Conservation (phyloP, 2,113 vertebrate species). For the Mellivora capensis region DNA sequence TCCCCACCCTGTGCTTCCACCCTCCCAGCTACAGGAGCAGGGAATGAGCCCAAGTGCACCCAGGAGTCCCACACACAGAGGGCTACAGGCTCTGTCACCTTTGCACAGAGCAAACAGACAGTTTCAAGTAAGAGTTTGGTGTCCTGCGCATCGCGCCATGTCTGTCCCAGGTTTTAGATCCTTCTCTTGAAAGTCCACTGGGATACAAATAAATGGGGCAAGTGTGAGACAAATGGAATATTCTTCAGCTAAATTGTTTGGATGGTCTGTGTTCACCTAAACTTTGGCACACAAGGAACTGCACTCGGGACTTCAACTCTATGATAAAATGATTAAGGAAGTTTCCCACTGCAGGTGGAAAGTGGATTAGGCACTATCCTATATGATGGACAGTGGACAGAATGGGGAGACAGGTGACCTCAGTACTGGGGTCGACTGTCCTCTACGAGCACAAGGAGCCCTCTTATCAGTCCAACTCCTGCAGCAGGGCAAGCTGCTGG, state of each 20-base stretch:
- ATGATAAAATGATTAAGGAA: background rate
- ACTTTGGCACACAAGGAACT: background rate
- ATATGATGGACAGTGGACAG: background rate
- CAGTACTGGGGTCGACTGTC: rapidly evolving
- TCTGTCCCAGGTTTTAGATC: background rate
- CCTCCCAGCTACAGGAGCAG: background rate
- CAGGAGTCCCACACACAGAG: background rate
- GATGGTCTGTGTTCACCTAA: background rate
- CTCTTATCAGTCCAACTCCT: background rate
- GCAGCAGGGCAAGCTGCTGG: background rate
- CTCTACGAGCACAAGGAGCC: rapidly evolving
- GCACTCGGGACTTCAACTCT: background rate
- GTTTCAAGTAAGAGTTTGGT: background rate
- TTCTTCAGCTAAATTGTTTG: background rate
- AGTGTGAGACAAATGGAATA: background rate
- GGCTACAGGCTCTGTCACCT: rapidly evolving
- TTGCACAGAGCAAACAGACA: background rate
- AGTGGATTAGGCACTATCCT: background rate
- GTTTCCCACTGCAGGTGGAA: background rate
- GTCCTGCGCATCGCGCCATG: background rate
- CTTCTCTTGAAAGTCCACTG: background rate
- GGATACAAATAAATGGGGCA: background rate
- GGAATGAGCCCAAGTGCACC: rapidly evolving
- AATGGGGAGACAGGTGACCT: background rate
- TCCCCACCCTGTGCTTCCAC: background rate